Evolutionary conservation across 2,888 invertebrate species (phyloP).

Genomic region (Troides oblongomaculatus): DNA sequence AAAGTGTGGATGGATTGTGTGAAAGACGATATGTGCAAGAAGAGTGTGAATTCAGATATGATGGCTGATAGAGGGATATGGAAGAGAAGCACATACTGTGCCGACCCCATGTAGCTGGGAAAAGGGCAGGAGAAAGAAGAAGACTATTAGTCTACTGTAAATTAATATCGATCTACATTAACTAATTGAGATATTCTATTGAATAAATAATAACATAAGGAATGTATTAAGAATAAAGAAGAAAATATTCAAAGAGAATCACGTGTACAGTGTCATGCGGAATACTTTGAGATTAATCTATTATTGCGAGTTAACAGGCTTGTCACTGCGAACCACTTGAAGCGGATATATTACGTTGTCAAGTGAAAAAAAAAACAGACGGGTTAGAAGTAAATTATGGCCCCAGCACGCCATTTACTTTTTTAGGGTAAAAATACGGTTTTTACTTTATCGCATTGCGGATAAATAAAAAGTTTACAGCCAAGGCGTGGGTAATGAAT

Average conservation of each 20-base stretch:
- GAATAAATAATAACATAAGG: not conserved
- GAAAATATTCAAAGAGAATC: not conserved
- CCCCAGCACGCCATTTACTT: slow-evolving; percentile 9
- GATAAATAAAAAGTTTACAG: slow-evolving; percentile 8
- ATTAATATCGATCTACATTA: too few species aligned
- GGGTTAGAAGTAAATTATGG: slow-evolving; percentile 25
- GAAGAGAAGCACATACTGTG: too few species aligned
- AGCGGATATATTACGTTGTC: slow-evolving; percentile 25
- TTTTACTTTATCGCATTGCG: slow-evolving; percentile 17
- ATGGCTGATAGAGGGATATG: too few species aligned
- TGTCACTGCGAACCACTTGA: slow-evolving; percentile 25
- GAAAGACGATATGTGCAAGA: too few species aligned
- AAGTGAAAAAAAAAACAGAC: slow-evolving; percentile 15
- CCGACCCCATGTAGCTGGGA: too few species aligned
- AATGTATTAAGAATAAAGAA: not conserved
- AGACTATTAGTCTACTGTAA: too few species aligned
- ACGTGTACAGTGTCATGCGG: not conserved
- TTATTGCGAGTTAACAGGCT: slow-evolving; percentile 23
- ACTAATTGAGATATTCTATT: too few species aligned
- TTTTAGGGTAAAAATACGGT: slow-evolving; percentile 20
- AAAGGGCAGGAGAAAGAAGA: too few species aligned
- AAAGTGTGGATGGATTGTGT: too few species aligned
- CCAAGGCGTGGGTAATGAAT: slow-evolving; percentile 1
- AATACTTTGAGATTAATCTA: slow-evolving; percentile 11
- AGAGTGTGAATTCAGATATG: too few species aligned